These are phyloP conservation scores for Mnemiopsis leidyi DNA, from an alignment of 37 sponge, comb jelly and placozoan species.

Conservation along the genomic window DNA sequence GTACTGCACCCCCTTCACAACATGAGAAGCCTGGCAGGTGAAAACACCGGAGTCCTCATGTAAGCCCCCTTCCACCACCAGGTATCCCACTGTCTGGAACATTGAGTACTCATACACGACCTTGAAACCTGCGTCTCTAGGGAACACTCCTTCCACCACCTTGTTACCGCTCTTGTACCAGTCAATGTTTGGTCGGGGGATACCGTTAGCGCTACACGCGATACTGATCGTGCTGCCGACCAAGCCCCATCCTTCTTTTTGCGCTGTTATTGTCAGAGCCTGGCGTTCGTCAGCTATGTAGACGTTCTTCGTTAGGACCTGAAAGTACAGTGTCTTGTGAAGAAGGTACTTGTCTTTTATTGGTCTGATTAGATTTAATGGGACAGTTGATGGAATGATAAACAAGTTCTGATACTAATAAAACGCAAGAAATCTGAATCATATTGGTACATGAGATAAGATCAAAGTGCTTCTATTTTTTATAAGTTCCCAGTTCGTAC, in stretches of 20 bases:
- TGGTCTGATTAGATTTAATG: not conserved
- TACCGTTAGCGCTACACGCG: not conserved
- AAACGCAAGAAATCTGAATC: too few relatives aligned
- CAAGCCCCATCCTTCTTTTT: conserved; percentile 22
- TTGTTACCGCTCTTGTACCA: conserved; percentile 18
- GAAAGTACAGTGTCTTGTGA: too few relatives aligned
- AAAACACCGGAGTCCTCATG: not conserved
- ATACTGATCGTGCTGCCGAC: conserved; percentile 21
- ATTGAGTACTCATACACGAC: not conserved
- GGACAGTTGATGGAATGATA: not conserved
- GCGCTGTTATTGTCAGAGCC: not conserved
- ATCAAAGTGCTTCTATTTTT: too few relatives aligned
- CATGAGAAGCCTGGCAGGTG: not conserved
- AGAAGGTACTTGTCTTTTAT: not conserved
- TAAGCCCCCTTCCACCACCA: not conserved
- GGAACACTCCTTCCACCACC: conserved; percentile 44
- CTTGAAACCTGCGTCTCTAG: not conserved
- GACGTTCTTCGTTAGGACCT: conserved; percentile 7
- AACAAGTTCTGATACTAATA: not conserved
- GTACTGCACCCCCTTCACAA: not conserved
- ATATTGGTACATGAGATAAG: too few relatives aligned
- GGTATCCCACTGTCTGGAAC: conserved; percentile 1
- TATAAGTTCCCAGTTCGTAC: not conserved
- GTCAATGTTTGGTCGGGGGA: conserved; percentile 22
- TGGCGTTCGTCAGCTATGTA: not conserved